phyloP scores from a whole-genome alignment of 2,113 vertebrate species.

The Eubucco bourcierii region DNA sequence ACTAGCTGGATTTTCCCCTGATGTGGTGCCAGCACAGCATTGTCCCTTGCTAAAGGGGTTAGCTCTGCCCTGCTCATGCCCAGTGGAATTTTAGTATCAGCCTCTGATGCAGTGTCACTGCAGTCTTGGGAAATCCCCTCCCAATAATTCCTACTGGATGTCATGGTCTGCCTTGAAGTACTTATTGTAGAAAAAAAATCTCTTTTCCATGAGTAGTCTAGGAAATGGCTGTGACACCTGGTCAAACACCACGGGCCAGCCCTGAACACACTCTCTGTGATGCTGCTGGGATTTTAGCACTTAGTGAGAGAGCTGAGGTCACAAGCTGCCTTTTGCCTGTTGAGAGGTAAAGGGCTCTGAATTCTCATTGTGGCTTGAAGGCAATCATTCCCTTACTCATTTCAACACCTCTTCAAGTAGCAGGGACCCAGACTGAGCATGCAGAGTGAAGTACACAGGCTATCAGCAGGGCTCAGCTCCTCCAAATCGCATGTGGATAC shows the following conservation, averaged over 20 bases:
- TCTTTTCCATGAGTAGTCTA: background rate
- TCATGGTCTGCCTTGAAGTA: background rate
- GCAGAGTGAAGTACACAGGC: background rate
- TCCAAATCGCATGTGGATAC: background rate
- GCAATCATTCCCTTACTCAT: background rate
- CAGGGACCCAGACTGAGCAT: background rate
- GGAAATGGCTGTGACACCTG: background rate
- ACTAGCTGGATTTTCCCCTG: accelerated
- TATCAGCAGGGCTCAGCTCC: background rate
- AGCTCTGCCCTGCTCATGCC: accelerated
- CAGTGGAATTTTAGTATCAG: background rate
- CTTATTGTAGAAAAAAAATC: background rate
- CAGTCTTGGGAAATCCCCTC: background rate
- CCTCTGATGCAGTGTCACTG: accelerated
- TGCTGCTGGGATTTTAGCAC: accelerated
- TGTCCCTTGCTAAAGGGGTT: accelerated
- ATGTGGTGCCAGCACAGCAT: accelerated
- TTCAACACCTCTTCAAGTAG: background rate
- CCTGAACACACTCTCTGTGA: background rate
- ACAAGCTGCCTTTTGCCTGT: accelerated
- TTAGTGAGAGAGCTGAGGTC: accelerated
- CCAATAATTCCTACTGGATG: background rate
- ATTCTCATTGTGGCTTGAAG: background rate
- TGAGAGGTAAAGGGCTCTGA: background rate
- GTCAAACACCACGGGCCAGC: accelerated